A percentile compares a stretch with the other conserved stretches of the same genome.
Conservation (phyloP, 2,797 vertebrate species). For the Aphelocoma californica region DNA sequence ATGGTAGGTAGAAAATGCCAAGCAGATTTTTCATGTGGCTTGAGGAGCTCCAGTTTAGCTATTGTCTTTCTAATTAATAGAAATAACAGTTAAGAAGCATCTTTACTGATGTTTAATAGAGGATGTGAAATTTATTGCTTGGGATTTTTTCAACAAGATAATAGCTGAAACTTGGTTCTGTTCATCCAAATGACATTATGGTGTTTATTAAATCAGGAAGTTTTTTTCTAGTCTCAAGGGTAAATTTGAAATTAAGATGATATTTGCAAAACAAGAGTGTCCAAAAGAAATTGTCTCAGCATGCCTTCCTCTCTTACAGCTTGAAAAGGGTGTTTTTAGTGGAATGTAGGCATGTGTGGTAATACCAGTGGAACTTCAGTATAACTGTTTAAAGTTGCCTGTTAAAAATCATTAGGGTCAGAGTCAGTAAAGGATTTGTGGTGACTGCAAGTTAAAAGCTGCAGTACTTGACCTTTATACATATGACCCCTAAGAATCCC, state of each 20-base stretch:
- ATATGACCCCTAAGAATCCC: neutral
- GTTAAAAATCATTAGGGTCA: neutral
- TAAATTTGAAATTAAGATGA: neutral
- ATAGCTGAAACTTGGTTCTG: neutral
- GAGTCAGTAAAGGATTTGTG: neutral
- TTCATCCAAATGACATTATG: fast-evolving
- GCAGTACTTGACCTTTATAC: neutral
- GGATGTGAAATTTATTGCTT: neutral
- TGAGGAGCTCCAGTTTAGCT: neutral
- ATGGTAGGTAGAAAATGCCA: slow-evolving; percentile 74
- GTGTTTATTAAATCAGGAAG: neutral
- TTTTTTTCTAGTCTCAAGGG: neutral
- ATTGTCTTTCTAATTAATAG: neutral
- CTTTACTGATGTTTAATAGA: neutral
- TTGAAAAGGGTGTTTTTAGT: neutral
- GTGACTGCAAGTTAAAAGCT: neutral
- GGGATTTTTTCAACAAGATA: neutral
- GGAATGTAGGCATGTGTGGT: neutral
- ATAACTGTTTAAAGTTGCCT: neutral
- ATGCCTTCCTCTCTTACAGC: neutral
- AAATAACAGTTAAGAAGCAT: neutral
- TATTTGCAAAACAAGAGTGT: neutral
- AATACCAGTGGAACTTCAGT: neutral
- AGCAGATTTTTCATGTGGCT: neutral
- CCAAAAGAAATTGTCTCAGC: neutral